Evolutionary conservation across 2,797 vertebrate genomes (phyloP).

Genomic region (Eleutherodactylus coqui): DNA sequence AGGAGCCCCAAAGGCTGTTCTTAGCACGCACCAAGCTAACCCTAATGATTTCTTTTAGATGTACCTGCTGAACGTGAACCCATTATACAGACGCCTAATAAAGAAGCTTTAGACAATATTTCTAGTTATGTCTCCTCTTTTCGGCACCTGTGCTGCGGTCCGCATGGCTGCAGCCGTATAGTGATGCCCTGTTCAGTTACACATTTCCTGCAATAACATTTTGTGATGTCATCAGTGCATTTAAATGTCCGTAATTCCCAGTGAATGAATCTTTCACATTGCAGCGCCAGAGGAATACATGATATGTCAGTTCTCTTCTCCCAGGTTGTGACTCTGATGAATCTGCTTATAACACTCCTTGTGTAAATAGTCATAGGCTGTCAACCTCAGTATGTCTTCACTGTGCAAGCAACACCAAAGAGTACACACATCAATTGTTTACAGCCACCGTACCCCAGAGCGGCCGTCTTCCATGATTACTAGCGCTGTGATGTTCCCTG

Average conservation of each 20-base stretch:
- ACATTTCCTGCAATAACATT: not conserved
- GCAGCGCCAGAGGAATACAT: slow-evolving; percentile 8
- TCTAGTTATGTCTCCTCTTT: not conserved
- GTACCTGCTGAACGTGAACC: not conserved
- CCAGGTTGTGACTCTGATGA: slow-evolving; percentile 32
- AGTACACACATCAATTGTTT: slow-evolving; percentile 46
- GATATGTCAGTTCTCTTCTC: slow-evolving; percentile 44
- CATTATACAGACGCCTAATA: too few relatives aligned
- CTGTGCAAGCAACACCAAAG: slow-evolving; percentile 15
- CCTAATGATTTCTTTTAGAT: not conserved
- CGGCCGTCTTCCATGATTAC: slow-evolving; percentile 24
- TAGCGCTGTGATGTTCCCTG: not conserved
- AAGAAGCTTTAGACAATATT: not conserved
- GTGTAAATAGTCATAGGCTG: slow-evolving; percentile 41
- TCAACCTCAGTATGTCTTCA: slow-evolving; percentile 33
- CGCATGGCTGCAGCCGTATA: not conserved
- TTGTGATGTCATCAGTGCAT: not conserved
- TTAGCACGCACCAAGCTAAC: too few relatives aligned
- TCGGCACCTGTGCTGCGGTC: too few relatives aligned
- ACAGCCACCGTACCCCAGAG: not conserved
- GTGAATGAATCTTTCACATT: slow-evolving; percentile 22
- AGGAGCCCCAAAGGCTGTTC: too few relatives aligned
- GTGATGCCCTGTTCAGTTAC: not conserved
- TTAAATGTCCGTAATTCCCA: not conserved
- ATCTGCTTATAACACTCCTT: slow-evolving; percentile 25